Percentiles rank a stretch among this genome's conserved stretches.
Evolutionary conservation across 2,113 vertebrate species (phyloP).

Genomic region (Columbina picui): DNA sequence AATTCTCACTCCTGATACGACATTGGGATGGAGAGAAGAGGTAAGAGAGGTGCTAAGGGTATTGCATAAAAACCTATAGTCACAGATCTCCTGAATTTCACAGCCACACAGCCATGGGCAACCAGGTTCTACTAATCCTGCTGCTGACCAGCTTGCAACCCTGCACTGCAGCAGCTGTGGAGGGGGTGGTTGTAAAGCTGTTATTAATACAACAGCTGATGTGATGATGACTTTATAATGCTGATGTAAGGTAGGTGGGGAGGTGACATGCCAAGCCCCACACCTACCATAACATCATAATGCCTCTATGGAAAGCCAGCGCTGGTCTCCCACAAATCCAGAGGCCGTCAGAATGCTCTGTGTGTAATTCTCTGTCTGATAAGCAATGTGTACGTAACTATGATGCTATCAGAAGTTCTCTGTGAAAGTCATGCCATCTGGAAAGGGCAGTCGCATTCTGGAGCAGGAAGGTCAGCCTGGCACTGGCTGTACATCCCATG

Average conservation of each 20-base stretch:
- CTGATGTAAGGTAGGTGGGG: conserved; percentile 14
- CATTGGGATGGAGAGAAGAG: neutral
- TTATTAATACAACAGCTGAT: neutral
- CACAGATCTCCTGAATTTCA: neutral
- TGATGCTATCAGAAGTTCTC: neutral
- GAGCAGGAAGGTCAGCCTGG: neutral
- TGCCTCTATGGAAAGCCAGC: neutral
- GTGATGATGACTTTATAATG: neutral
- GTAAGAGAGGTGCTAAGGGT: neutral
- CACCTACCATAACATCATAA: neutral
- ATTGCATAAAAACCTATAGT: neutral
- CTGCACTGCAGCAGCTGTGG: neutral
- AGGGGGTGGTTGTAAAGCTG: neutral
- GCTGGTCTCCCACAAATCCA: neutral
- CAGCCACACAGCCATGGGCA: neutral
- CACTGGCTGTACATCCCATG: neutral
- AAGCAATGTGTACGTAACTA: conserved; percentile 1
- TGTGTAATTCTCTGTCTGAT: neutral
- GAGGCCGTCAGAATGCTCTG: neutral
- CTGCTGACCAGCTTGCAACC: neutral
- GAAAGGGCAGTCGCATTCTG: neutral
- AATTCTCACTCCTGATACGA: neutral
- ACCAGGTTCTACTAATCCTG: neutral
- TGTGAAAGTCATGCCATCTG: neutral
- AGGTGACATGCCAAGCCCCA: conserved; percentile 1